These are phyloP conservation scores for Amphipoea oculea DNA, from an alignment of 2,888 invertebrate genomes.

Conservation along the genomic window DNA sequence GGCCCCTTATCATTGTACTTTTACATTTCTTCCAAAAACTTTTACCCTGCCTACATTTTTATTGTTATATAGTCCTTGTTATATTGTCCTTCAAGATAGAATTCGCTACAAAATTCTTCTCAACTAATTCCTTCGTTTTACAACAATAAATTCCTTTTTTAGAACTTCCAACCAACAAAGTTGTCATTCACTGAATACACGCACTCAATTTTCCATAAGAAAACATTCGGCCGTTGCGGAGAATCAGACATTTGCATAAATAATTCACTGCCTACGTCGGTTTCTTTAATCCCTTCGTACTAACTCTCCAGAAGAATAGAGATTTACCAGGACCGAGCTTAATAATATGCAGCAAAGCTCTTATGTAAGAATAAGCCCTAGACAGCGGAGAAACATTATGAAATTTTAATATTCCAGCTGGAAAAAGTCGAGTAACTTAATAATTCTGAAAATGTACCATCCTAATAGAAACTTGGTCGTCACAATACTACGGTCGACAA, in stretches of 20 bases:
- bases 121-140: slow-evolving; percentile 12
- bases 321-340: slow-evolving; percentile 80
- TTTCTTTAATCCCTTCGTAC: slow-evolving; percentile 76
- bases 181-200: slow-evolving; percentile 26
- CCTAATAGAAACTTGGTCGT: slow-evolving; percentile 32
- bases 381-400: slow-evolving; percentile 79
- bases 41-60: slow-evolving; percentile 40
- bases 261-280: slow-evolving; percentile 55
- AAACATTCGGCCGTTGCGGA: slow-evolving; percentile 27
- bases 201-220: slow-evolving; percentile 35
- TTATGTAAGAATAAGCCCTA: slow-evolving; percentile 81
- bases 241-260: slow-evolving; percentile 69
- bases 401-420: slow-evolving; percentile 83
- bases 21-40: slow-evolving; percentile 54
- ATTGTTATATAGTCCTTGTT: slow-evolving; percentile 29
- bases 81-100: slow-evolving; percentile 15
- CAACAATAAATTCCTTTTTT: slow-evolving; percentile 10
- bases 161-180: slow-evolving; percentile 17
- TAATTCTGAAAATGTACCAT: slow-evolving; percentile 61
- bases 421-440: slow-evolving; percentile 72
- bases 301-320: slow-evolving; percentile 75
- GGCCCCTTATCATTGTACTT: slow-evolving; percentile 55
- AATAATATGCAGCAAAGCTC: slow-evolving; percentile 80
- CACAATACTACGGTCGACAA: slow-evolving; percentile 32
- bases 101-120: slow-evolving; percentile 18